phyloP scores from a whole-genome alignment of 53 echinoderm and acorn worm genomes.

The Holothuria scabra region DNA sequence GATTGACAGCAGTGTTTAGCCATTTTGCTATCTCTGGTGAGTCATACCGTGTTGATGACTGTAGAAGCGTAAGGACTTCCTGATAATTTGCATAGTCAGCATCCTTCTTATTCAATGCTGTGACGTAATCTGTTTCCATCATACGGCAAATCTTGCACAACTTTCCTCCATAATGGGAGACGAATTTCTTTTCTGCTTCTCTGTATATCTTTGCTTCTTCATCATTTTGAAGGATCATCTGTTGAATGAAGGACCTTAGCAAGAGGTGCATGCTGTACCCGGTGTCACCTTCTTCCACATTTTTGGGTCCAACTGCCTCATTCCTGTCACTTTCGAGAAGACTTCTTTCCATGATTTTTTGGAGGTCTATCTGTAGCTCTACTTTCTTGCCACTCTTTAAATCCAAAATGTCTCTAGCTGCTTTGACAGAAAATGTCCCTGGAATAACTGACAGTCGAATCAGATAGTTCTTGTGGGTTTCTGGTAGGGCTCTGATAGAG shows the following conservation, averaged over 20 bases:
- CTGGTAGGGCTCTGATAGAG: slow-evolving; percentile 76
- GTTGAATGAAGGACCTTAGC: slow-evolving; percentile 83
- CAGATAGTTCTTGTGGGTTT: slow-evolving; percentile 61
- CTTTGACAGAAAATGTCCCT: slow-evolving; percentile 85
- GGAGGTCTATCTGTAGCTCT: slow-evolving; percentile 84
- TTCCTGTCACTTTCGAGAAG: slow-evolving; percentile 83
- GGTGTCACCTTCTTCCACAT: slow-evolving; percentile 50
- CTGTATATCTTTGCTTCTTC: slow-evolving; percentile 54
- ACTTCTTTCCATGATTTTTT: slow-evolving; percentile 81
- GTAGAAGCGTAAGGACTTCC: slow-evolving; percentile 39
- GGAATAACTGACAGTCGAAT: slow-evolving; percentile 85
- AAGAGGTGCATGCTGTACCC: slow-evolving; percentile 85
- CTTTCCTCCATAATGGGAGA: slow-evolving; percentile 61
- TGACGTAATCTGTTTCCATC: slow-evolving; percentile 43
- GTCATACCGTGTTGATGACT: slow-evolving; percentile 39
- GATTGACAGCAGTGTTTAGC: slow-evolving; percentile 72
- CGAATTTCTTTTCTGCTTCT: slow-evolving; percentile 72
- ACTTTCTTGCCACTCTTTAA: slow-evolving; percentile 29
- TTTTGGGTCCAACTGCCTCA: slow-evolving; percentile 52
- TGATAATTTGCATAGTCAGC: slow-evolving; percentile 53
- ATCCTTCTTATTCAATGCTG: slow-evolving; percentile 46
- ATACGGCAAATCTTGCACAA: slow-evolving; percentile 25
- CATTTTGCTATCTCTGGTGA: slow-evolving; percentile 56
- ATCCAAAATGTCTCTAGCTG: slow-evolving; percentile 84
- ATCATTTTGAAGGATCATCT: slow-evolving; percentile 58